Conservation (phyloP, 2,888 invertebrate species). For the Nineta flava region DNA sequence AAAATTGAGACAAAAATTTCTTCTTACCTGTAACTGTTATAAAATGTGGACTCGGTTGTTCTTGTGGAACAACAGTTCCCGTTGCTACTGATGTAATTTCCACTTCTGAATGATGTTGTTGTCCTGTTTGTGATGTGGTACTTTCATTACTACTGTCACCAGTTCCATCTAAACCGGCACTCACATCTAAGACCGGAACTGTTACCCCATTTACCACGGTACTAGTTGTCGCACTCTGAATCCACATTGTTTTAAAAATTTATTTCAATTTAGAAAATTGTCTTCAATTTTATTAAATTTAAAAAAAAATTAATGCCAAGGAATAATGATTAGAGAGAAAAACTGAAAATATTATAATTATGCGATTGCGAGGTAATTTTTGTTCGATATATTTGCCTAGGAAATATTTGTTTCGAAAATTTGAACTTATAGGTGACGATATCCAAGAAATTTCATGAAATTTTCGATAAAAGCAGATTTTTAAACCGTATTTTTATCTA, state of each 20-base stretch:
- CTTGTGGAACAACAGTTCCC: constrained; percentile 14
- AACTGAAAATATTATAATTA: no score
- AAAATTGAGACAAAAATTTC: not conserved
- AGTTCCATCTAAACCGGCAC: constrained; percentile 33
- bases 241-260: not conserved
- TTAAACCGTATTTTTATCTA: no score
- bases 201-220: constrained; percentile 21
- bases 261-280: not conserved
- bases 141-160: constrained; percentile 42
- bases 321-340: not conserved
- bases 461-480: no score
- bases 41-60: constrained; percentile 37
- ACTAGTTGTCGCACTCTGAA: constrained; percentile 8
- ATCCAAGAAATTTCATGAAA: no score
- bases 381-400: no score
- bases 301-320: not conserved
- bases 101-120: constrained; percentile 30
- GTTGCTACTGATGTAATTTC: constrained; percentile 33
- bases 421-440: no score
- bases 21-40: constrained; percentile 56
- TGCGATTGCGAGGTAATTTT: no score
- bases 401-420: no score
- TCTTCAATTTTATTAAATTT: not conserved
- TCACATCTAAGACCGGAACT: constrained; percentile 29
- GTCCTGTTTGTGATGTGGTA: constrained; percentile 30